A percentile compares a stretch with the other conserved stretches of the same genome.
phyloP scores from a whole-genome alignment of 2,113 vertebrate species.

The Ageneiosus marmoratus region DNA sequence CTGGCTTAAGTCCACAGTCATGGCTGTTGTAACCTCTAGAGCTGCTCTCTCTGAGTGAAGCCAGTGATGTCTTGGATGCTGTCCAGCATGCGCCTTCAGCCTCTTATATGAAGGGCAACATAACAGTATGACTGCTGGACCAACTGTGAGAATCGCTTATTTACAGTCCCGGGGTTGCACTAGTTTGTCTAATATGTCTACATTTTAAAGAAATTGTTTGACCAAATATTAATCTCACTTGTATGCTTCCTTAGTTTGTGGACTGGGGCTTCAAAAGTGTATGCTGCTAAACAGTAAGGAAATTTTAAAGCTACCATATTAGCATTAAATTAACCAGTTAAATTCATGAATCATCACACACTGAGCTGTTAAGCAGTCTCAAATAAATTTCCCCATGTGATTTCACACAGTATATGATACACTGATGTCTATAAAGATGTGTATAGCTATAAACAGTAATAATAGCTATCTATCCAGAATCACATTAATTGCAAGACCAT shows the following conservation, averaged over 20 bases:
- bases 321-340: not conserved
- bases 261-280: not conserved
- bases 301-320: not conserved
- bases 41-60: slow-evolving; percentile 33
- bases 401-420: no score
- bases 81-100: not conserved
- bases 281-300: not conserved
- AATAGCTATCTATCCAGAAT: no score
- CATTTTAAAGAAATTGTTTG: not conserved
- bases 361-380: not conserved
- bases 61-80: slow-evolving; percentile 16
- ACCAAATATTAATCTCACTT: not conserved
- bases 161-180: not conserved
- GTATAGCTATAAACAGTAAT: no score
- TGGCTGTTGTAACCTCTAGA: slow-evolving; percentile 30
- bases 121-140: not conserved
- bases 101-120: not conserved
- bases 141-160: not conserved
- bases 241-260: not conserved
- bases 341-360: not conserved
- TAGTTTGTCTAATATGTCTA: not conserved
- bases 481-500: no score
- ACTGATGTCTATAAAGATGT: no score
- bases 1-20: slow-evolving; percentile 53
- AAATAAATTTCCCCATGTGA: no score